These are phyloP conservation scores for Podarcis raffonei DNA, from an alignment of 2,113 vertebrate species.

Conservation along the genomic window DNA sequence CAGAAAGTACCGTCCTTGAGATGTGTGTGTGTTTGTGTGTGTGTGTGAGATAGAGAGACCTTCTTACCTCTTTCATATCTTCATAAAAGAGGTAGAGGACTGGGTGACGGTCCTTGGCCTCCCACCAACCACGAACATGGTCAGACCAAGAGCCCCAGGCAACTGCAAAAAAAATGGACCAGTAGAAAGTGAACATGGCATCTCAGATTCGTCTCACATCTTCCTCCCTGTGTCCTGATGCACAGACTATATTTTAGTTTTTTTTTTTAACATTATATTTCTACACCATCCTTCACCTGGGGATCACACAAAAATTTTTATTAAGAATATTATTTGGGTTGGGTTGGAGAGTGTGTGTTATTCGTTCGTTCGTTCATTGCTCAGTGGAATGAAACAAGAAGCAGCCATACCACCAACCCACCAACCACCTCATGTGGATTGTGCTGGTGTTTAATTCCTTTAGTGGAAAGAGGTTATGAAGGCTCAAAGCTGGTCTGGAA, in stretches of 20 bases:
- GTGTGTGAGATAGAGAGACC: not conserved
- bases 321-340: no score
- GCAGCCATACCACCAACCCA: no score
- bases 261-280: not conserved
- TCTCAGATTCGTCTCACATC: not conserved
- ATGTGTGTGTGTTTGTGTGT: no score
- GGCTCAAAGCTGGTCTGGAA: not conserved
- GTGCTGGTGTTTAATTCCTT: no score
- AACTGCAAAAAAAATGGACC: conserved; percentile 4
- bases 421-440: no score
- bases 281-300: no score
- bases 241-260: not conserved
- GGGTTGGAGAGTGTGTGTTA: no score
- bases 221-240: not conserved
- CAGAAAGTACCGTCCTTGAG: no score
- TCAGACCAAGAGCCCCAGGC: conserved; percentile 55
- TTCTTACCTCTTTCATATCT: conserved; percentile 53
- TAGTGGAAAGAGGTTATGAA: not conserved
- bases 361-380: no score
- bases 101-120: conserved; percentile 38
- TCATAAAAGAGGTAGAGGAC: conserved; percentile 59
- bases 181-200: not conserved
- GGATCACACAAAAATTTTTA: no score
- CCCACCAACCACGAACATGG: conserved; percentile 49
- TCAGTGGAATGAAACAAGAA: no score